Base-by-base conservation (phyloP, 2,888 invertebrate species). In the Cheilosia vulpina region DNA sequence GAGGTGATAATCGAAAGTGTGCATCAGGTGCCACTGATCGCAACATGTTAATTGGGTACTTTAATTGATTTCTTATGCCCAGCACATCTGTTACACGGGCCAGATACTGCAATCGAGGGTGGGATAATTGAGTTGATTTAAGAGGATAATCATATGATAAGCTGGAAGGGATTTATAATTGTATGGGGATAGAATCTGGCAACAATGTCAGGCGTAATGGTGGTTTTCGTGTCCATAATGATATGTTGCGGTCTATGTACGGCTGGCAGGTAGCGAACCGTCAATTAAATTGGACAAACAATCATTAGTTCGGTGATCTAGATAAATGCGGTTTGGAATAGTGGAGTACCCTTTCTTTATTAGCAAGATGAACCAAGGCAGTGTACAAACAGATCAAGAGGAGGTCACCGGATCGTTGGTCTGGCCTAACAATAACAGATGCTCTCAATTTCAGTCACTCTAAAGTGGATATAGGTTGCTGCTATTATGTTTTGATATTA, bases 31-130 rank as follows among this genome's bases (percentile, higher is more conserved):
- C 80, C 71, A 76, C 69, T 75, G 75, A 76, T 75, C 80, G 31
- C 47, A 80, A 71, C 84, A 80, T 65, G 80, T 85, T 85, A 85
- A 85, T 85, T 85, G 84, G 84, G 75, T 47, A 65, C 66, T 41
- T 85, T 85, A 79, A 80, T 85, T 80, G 80, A 79, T 76, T 76
- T 85, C 66, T 43, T 75, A 71, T 79, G 68, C 52, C 62, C 63
- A 38, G 31, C 52, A 57, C 0, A 19, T 0, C 19, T 13, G 34
- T 34, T 34, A 11, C 11, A 34, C 34, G 13, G 34, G 19, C 5
- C 53, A 6, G 34, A 47, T 21, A 7, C 19, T 47, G 9, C 19
- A 19, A 19, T 34, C 43, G 60, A 72, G 73, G 83, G 58, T 73
- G 78, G 52, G 31, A 58, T 73, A 75, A 79, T 78, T 69, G 78